phyloP scores from a whole-genome alignment of 1,140 invertebrate species.

The Subanguina moxae region DNA sequence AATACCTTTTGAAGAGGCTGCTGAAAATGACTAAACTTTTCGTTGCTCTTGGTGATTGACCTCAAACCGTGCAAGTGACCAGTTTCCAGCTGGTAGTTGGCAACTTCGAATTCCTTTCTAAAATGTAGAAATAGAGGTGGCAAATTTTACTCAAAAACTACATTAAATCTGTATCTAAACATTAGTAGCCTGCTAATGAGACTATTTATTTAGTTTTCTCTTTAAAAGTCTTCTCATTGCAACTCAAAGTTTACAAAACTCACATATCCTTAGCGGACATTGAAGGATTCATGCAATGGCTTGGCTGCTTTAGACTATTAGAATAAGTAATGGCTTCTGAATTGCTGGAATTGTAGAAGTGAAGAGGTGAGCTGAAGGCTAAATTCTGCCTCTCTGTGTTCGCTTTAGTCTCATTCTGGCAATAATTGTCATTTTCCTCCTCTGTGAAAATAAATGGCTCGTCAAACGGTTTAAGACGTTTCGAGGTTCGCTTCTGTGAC shows the following conservation, averaged over 20 bases:
- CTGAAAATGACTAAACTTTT: neutral
- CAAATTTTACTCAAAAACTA: too few relatives aligned
- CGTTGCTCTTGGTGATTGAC: neutral
- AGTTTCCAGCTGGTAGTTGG: neutral
- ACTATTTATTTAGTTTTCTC: too few relatives aligned
- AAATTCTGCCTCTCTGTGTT: neutral
- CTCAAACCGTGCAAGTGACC: neutral
- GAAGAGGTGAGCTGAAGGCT: neutral
- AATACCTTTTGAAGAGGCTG: constrained; percentile 1
- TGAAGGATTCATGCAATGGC: neutral
- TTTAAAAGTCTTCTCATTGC: neutral
- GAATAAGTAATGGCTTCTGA: too few relatives aligned
- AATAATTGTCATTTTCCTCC: neutral
- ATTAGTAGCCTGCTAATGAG: too few relatives aligned
- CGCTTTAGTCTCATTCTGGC: neutral
- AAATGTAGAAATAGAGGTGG: neutral
- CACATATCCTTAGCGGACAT: neutral
- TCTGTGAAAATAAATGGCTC: neutral
- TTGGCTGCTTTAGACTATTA: neutral
- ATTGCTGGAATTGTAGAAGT: neutral
- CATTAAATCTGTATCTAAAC: too few relatives aligned
- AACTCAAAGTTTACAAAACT: neutral
- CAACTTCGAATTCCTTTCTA: neutral
- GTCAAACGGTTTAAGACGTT: neutral
- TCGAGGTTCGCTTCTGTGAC: neutral